Conservation (phyloP, 37 sponge, comb jelly and placozoan species). For the Cliona cf. orientalis region DNA sequence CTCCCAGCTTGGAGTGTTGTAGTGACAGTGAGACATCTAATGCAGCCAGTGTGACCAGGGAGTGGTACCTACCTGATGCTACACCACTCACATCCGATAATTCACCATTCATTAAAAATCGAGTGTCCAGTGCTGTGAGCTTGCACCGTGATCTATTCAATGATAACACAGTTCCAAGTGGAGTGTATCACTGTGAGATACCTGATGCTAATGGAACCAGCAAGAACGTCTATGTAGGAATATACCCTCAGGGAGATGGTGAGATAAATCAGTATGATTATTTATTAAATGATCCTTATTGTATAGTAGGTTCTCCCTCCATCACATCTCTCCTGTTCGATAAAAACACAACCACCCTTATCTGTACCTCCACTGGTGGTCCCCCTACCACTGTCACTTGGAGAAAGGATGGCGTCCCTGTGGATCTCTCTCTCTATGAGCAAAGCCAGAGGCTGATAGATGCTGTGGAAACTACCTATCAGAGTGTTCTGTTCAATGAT, state of each 20-base stretch:
- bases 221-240: neutral
- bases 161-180: conserved; percentile 12
- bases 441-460: neutral
- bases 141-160: neutral
- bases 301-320: neutral
- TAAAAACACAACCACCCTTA: neutral
- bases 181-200: conserved; percentile 26
- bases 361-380: conserved; percentile 31
- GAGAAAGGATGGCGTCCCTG: conserved; percentile 13
- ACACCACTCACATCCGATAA: neutral
- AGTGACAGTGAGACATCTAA: neutral
- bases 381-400: conserved; percentile 24
- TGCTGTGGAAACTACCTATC: conserved; percentile 14
- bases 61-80: neutral
- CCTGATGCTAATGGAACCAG: conserved; percentile 1
- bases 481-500: neutral
- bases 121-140: neutral
- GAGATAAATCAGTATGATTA: too few relatives aligned
- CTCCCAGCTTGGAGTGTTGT: neutral
- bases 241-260: too few relatives aligned
- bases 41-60: neutral
- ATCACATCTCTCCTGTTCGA: neutral
- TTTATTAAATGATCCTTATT: too few relatives aligned
- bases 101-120: too few relatives aligned
- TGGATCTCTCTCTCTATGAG: neutral